Evolutionary conservation across 2,888 invertebrate species (phyloP).

Genomic region (Apocheima hispidaria): DNA sequence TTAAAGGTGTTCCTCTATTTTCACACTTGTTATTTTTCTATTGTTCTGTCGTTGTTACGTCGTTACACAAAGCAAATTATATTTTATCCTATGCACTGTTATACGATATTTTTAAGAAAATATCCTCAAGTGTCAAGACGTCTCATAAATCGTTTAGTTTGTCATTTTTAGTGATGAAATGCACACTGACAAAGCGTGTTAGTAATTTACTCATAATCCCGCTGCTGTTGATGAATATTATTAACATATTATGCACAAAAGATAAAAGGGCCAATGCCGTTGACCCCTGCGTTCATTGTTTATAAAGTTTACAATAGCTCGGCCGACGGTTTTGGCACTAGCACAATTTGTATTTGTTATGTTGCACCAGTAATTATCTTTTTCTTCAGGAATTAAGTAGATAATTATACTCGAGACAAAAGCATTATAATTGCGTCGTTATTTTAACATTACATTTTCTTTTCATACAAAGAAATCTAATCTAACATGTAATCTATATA

Average conservation of each 20-base stretch:
- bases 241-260: conserved; percentile 32
- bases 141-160: conserved; percentile 25
- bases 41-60: conserved; percentile 18
- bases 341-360: conserved; percentile 14
- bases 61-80: conserved; percentile 12
- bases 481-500: too few species aligned
- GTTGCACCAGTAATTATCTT: conserved; percentile 26
- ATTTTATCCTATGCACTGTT: conserved; percentile 6
- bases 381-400: conserved; percentile 40
- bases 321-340: conserved; percentile 53
- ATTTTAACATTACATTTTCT: not conserved
- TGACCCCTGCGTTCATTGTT: conserved; percentile 52
- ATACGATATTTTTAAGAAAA: conserved; percentile 3
- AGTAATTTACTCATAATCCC: conserved; percentile 23
- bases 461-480: too few species aligned
- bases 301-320: conserved; percentile 52
- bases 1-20: not conserved
- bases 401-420: conserved; percentile 33
- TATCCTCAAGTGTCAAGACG: conserved; percentile 9
- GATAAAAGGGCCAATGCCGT: conserved; percentile 44
- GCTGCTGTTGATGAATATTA: conserved; percentile 19
- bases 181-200: conserved; percentile 11
- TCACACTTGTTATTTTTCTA: not conserved
- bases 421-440: not conserved
- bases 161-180: conserved; percentile 26